Percentiles rank a stretch among this genome's conserved stretches.
phyloP scores from a whole-genome alignment of 2,113 vertebrate genomes.

The Hystrix cristata region DNA sequence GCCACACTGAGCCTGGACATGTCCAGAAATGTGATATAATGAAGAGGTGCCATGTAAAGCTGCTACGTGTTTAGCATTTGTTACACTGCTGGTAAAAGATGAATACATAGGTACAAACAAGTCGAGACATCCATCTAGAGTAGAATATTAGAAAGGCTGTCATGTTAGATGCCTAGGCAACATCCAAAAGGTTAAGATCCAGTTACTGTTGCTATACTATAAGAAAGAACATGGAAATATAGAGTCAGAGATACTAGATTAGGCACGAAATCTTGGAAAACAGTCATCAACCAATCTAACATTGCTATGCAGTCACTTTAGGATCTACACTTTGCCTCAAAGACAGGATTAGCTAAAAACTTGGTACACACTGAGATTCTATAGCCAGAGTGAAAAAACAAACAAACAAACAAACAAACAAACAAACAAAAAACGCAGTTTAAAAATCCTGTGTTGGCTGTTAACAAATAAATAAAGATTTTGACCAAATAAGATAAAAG shows the following conservation, averaged over 20 bases:
- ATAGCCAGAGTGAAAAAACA: not conserved
- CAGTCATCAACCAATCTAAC: not conserved
- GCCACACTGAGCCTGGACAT: not conserved
- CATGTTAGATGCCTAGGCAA: not conserved
- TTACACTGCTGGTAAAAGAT: not conserved
- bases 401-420: not conserved
- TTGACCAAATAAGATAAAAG: slow-evolving; percentile 22
- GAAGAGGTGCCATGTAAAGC: not conserved
- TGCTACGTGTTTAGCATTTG: not conserved
- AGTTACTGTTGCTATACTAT: not conserved
- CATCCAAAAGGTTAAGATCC: not conserved
- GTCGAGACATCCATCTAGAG: not conserved
- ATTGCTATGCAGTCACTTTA: not conserved
- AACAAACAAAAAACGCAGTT: slow-evolving; percentile 18
- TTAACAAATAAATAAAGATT: not conserved
- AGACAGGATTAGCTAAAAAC: not conserved
- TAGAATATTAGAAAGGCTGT: not conserved
- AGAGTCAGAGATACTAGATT: not conserved
- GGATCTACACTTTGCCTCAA: not conserved
- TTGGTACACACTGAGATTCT: not conserved
- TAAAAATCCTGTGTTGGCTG: not conserved
- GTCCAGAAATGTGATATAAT: not conserved
- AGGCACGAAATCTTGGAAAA: not conserved
- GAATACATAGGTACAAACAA: not conserved
- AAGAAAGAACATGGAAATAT: not conserved